These are phyloP conservation scores for Pemphigus obesinymphae DNA, from an alignment of 1,140 invertebrate species.

Conservation along the genomic window DNA sequence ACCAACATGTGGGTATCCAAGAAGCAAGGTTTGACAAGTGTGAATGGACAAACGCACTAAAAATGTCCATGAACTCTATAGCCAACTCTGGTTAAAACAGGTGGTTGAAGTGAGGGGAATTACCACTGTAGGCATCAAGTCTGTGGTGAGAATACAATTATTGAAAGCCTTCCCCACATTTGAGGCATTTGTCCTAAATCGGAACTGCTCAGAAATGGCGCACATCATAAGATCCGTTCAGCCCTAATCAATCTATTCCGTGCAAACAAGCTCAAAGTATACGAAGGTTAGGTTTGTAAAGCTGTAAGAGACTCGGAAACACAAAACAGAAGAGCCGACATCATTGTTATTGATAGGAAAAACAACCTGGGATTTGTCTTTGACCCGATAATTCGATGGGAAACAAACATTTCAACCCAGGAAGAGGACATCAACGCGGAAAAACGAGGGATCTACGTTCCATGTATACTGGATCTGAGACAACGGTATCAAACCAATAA, in stretches of 20 bases:
- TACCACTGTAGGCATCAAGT: neutral
- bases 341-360: neutral
- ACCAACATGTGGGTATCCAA: too few species aligned
- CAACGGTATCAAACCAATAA: too few species aligned
- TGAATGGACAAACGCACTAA: too few species aligned
- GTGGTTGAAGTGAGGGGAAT: neutral
- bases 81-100: neutral
- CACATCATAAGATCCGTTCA: neutral
- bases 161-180: neutral
- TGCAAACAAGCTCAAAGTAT: neutral
- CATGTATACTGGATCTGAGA: too few species aligned
- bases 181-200: neutral
- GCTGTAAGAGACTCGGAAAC: neutral
- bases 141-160: neutral
- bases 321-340: neutral
- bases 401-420: neutral
- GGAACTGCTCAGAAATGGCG: neutral
- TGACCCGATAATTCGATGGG: neutral
- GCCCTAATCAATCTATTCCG: neutral
- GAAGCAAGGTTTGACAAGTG: too few species aligned
- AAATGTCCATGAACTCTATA: neutral
- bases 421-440: too few species aligned
- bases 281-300: neutral
- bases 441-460: too few species aligned
- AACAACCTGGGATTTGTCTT: neutral